Evolutionary conservation across 2,113 vertebrate species (phyloP).

Genomic region (Poeciliopsis retropinna): DNA sequence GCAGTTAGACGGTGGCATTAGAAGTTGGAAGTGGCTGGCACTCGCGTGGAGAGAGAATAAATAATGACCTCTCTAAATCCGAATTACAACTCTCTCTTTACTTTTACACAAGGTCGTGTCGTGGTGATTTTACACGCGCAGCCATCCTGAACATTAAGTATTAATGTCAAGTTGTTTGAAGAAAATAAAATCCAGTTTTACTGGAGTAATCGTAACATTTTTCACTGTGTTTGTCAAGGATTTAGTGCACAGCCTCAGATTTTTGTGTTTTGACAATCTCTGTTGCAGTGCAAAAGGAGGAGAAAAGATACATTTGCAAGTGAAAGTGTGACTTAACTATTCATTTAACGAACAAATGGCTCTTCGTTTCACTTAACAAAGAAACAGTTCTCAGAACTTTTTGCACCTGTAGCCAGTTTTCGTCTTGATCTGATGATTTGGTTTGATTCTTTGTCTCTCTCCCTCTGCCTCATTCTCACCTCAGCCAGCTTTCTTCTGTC

Average conservation of each 20-base stretch:
- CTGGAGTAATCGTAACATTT: neutral
- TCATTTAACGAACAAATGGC: constrained; percentile 1
- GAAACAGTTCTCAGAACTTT: neutral
- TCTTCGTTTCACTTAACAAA: constrained; percentile 11
- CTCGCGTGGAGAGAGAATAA: constrained; percentile 32
- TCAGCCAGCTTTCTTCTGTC: constrained; percentile 13
- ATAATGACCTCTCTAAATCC: constrained; percentile 44
- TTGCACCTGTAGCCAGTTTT: constrained; percentile 5
- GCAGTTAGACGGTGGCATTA: constrained; percentile 42
- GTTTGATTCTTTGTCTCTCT: constrained; percentile 1
- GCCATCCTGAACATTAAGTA: neutral
- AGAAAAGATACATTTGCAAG: neutral
- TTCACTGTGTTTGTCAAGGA: neutral
- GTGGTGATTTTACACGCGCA: constrained; percentile 23
- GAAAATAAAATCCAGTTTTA: neutral
- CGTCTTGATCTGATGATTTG: neutral
- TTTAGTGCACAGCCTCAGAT: neutral
- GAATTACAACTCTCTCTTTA: constrained; percentile 57
- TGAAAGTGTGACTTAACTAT: constrained; percentile 3
- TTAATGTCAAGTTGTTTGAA: constrained; percentile 1
- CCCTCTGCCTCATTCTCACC: constrained; percentile 18
- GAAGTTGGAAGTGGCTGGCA: constrained; percentile 38
- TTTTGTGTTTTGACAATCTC: neutral
- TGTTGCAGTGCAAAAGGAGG: neutral
- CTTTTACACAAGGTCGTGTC: constrained; percentile 55